A percentile compares a stretch with the other conserved stretches of the same genome.
Evolutionary conservation across 2,797 vertebrate species (phyloP).

Genomic region (Ctenosaura bakeri): DNA sequence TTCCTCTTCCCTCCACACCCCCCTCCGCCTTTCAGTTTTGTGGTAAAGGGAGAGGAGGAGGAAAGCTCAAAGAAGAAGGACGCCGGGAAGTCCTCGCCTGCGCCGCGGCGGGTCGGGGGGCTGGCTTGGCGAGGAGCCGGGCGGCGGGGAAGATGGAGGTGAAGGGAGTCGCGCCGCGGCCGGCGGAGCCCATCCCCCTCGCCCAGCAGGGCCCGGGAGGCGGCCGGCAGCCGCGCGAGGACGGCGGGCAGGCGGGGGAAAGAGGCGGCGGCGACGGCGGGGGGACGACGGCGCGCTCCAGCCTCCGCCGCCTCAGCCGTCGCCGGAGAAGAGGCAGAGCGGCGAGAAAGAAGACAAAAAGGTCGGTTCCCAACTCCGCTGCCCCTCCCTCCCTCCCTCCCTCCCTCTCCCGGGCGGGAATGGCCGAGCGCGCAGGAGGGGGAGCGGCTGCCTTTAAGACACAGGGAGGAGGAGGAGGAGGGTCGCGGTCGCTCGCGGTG

Average conservation of each 20-base stretch:
- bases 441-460: slow-evolving; percentile 13
- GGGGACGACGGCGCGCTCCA: slow-evolving; percentile 58
- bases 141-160: slow-evolving; percentile 89
- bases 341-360: slow-evolving; percentile 83
- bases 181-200: slow-evolving; percentile 84
- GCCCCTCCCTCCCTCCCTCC: neutral
- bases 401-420: slow-evolving; percentile 56
- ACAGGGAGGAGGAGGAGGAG: slow-evolving; percentile 28
- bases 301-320: slow-evolving; percentile 5
- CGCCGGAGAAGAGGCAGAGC: slow-evolving; percentile 77
- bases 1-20: neutral
- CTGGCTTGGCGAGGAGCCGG: slow-evolving; percentile 79
- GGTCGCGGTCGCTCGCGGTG: neutral
- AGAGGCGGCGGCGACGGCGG: slow-evolving; percentile 77
- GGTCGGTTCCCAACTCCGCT: slow-evolving; percentile 77
- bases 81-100: slow-evolving; percentile 66
- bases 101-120: too few species aligned
- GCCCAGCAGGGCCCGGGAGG: slow-evolving; percentile 80
- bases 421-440: slow-evolving; percentile 24
- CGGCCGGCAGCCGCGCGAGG: slow-evolving; percentile 70
- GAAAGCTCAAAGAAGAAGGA: slow-evolving; percentile 60
- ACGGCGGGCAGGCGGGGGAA: slow-evolving; percentile 80
- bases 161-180: slow-evolving; percentile 85
- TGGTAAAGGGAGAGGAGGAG: slow-evolving; percentile 42
- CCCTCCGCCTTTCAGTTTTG: neutral